Evolutionary conservation across 2,113 vertebrate species (phyloP).

Genomic region (Mesocricetus auratus): DNA sequence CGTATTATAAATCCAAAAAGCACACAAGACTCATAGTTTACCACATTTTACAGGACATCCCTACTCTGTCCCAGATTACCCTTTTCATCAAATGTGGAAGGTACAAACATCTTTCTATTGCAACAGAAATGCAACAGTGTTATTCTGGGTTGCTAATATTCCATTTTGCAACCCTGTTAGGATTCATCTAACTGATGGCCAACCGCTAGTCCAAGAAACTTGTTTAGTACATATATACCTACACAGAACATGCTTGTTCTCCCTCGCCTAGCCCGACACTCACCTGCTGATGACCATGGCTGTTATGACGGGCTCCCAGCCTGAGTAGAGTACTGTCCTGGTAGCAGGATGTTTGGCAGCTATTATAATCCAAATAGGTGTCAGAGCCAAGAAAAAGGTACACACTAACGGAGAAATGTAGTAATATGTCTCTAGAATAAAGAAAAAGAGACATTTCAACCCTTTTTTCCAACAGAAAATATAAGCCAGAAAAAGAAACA

Average conservation of each 20-base stretch:
- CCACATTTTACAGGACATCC: not conserved
- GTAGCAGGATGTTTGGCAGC: constrained; percentile 98
- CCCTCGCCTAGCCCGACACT: constrained; percentile 44
- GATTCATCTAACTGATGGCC: not conserved
- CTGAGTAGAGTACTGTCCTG: constrained; percentile 96
- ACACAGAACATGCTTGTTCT: not conserved
- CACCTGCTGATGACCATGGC: constrained; percentile 99
- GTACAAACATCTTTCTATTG: not conserved
- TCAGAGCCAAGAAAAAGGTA: constrained; percentile 96
- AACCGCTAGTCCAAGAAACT: not conserved
- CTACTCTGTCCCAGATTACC: not conserved
- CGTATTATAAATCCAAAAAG: not conserved
- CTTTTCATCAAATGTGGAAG: not conserved
- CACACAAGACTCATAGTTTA: not conserved
- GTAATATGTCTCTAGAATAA: constrained; percentile 91
- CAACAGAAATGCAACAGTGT: not conserved
- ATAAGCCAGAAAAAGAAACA: not conserved
- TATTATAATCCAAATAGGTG: constrained; percentile 97
- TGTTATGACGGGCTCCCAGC: constrained; percentile 99
- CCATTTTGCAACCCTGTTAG: not conserved
- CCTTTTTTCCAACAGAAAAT: constrained; percentile 27
- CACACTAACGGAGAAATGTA: constrained; percentile 96
- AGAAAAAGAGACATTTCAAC: constrained; percentile 50
- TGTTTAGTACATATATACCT: not conserved
- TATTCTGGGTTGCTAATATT: not conserved